Conservation (phyloP, 2,113 vertebrate genomes). For the Hemicordylus capensis region DNA sequence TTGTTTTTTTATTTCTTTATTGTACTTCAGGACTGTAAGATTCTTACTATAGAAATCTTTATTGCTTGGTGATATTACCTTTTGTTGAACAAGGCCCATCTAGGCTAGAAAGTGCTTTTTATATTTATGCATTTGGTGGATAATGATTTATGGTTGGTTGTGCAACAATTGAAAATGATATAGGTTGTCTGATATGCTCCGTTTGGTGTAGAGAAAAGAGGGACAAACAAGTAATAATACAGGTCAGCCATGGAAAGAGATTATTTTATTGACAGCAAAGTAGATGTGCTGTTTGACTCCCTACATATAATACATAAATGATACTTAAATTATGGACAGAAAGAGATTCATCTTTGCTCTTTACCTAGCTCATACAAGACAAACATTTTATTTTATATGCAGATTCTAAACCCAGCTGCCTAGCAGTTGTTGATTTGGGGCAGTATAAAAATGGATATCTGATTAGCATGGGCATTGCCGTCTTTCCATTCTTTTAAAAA, state of each 20-base stretch:
- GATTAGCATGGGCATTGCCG: not conserved
- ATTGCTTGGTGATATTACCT: not conserved
- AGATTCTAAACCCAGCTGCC: too few relatives aligned
- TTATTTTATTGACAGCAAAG: not conserved
- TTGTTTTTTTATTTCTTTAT: conserved; percentile 33
- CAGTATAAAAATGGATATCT: not conserved
- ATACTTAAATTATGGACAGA: not conserved
- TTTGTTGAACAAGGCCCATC: conserved; percentile 6
- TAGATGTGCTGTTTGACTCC: not conserved
- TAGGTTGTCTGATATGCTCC: not conserved
- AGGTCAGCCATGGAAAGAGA: not conserved
- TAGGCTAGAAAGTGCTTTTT: not conserved
- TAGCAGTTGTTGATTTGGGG: too few relatives aligned
- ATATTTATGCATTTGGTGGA: not conserved
- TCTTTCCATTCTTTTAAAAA: not conserved
- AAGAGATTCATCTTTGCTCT: not conserved
- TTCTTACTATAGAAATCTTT: conserved; percentile 9
- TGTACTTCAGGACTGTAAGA: not conserved
- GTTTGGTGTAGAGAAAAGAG: not conserved
- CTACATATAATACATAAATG: too few relatives aligned
- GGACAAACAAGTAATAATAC: not conserved
- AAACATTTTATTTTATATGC: not conserved
- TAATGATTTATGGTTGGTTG: not conserved
- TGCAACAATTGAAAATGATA: conserved; percentile 9
- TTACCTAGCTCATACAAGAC: not conserved